Evolutionary conservation across 2,888 invertebrate genomes (phyloP), one percentile per base, ranked within the genome.

Genomic region (Priocnemis perturbator): DNA sequence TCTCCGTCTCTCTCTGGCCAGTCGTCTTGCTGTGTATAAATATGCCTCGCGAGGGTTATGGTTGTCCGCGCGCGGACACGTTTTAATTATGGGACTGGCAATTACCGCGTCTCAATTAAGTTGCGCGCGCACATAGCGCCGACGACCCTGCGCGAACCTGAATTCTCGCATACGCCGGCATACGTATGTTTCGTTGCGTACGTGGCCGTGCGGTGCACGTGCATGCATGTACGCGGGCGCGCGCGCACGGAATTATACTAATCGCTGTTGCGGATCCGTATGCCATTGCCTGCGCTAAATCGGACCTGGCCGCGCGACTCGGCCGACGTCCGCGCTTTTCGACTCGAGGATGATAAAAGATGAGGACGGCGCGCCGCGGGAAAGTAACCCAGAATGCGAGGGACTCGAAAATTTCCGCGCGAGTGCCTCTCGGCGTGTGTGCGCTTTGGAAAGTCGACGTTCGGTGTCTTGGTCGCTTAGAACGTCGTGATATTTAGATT

Each of bases 91-190:
- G 53, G 37, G 19, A 60, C 20, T 45, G 23, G 17, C 52, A 57
- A 37, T 52, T 57, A 64, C 50, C 57, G 21, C 63, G 47, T 57
- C 56, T 57, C 57, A 57, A 57, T 64, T 55, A 48, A 23, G 23
- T 26, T 14, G 48, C 50, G 50, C 50, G 15, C 14, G 48, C 23
- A 48, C n/a, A 60, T 47, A 48, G 15, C 15, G 30, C 2, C 58
- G 58, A 45, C 55, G 55, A 37, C 37, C 37, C 37, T 37, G 37
- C 37, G 37, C 37, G 37, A 37, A 37, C 37, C 7, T 59, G 37
- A 14, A 58, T 19, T 9, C 30, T 5, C 19, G 44, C 11, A 19
- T 2, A 37, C 26, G 11, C n/a, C 9, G 26, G 26, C 26, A 26
- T 26, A 7, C 26, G 26, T 7, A 7, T 26, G 26, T n/a, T 26